Conservation (phyloP, 2,113 vertebrate species). For the Halcyon malimbica region DNA sequence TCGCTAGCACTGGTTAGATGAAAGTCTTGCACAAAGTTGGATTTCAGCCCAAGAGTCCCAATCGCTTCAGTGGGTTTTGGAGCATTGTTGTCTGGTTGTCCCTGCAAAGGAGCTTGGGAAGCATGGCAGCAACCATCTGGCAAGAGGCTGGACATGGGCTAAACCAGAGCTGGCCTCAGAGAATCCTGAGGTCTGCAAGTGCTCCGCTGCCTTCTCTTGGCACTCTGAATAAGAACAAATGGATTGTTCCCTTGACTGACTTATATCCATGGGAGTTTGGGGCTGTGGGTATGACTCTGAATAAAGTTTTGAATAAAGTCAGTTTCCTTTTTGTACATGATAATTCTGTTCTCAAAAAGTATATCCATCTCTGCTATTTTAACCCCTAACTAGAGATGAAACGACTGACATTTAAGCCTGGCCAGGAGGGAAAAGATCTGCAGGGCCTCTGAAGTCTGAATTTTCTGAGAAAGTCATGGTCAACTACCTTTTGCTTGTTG, state of each 20-base stretch:
- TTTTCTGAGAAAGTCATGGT: background rate
- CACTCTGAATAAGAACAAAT: background rate
- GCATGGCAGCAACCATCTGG: background rate
- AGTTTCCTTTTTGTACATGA: background rate
- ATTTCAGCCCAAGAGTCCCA: background rate
- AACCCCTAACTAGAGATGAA: background rate
- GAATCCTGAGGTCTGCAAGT: background rate
- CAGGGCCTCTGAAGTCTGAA: background rate
- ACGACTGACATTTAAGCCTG: background rate
- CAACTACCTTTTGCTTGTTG: background rate
- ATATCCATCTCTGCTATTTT: background rate
- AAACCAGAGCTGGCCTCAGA: background rate
- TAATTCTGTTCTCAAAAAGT: background rate
- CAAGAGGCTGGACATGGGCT: background rate
- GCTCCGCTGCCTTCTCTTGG: background rate
- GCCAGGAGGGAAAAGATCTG: background rate
- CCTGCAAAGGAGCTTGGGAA: background rate
- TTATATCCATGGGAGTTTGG: background rate
- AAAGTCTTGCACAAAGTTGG: background rate
- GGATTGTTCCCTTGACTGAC: background rate
- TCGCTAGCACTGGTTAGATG: background rate
- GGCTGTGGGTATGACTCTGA: background rate
- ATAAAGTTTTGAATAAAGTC: background rate
- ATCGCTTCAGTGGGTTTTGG: background rate
- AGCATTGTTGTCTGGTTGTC: background rate